A percentile compares a stretch with the other conserved stretches of the same genome.
phyloP scores from a whole-genome alignment of 2,113 vertebrate species.

The Zeus faber region DNA sequence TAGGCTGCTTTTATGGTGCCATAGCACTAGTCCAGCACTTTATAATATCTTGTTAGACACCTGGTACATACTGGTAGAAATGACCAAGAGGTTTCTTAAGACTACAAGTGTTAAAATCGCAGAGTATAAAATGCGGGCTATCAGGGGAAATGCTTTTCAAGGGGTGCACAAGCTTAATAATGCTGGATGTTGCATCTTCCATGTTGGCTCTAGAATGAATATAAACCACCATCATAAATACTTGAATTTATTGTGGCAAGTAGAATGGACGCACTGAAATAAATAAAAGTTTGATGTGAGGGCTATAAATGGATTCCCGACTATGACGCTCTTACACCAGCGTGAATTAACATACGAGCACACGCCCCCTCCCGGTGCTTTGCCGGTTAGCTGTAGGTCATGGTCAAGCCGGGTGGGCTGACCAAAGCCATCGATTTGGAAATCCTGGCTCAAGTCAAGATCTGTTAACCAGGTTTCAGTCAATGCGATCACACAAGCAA shows the following conservation, averaged over 20 bases:
- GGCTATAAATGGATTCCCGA: not conserved
- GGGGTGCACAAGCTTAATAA: not conserved
- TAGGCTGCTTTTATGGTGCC: not conserved
- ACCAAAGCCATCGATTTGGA: not conserved
- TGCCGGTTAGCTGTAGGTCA: not conserved
- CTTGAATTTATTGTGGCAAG: too few species aligned
- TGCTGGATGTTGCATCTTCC: not conserved
- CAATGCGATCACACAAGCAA: constrained; percentile 3
- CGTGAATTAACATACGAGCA: not conserved
- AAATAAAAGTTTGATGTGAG: not conserved
- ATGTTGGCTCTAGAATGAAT: constrained; percentile 5
- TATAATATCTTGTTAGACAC: not conserved
- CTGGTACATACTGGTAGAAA: not conserved
- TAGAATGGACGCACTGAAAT: too few species aligned
- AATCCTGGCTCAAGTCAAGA: constrained; percentile 1
- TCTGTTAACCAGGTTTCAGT: constrained; percentile 2
- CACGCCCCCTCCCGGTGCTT: not conserved
- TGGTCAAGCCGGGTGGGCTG: not conserved
- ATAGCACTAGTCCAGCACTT: constrained; percentile 5
- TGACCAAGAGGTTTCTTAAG: constrained; percentile 4
- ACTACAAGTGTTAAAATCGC: not conserved
- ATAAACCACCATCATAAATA: not conserved
- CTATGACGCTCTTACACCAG: not conserved
- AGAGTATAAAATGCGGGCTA: not conserved
- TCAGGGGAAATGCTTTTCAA: constrained; percentile 1